Conservation (phyloP, 2,113 vertebrate species). For the Cololabis saira region DNA sequence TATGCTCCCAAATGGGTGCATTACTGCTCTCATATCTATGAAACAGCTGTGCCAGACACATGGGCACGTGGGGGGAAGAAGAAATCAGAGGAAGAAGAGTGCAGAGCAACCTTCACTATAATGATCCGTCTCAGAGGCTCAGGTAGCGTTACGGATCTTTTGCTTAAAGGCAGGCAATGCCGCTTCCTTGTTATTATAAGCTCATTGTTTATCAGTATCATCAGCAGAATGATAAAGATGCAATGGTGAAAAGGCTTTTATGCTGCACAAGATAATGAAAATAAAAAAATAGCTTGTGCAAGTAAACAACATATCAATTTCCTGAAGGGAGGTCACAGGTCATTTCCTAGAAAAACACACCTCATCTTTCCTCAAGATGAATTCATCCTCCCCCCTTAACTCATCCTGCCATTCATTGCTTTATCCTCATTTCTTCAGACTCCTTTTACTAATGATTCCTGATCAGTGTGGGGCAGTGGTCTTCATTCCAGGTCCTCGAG, state of each 20-base stretch:
- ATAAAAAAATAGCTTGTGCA: background rate
- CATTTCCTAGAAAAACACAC: constrained; percentile 32
- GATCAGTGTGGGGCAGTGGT: too few relatives aligned
- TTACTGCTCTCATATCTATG: constrained; percentile 54
- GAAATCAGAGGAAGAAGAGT: constrained; percentile 14
- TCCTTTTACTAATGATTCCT: constrained; percentile 17
- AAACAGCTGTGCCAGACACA: constrained; percentile 62
- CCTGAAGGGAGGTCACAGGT: constrained; percentile 16
- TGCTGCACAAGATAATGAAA: background rate
- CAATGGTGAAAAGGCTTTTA: background rate
- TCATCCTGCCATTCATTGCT: constrained; percentile 14
- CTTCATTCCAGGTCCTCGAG: too few relatives aligned
- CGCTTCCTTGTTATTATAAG: background rate
- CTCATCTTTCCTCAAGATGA: constrained; percentile 33
- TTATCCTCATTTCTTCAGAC: constrained; percentile 8
- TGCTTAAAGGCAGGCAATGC: background rate
- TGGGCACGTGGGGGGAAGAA: background rate
- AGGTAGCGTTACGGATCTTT: background rate
- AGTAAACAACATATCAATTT: constrained; percentile 35
- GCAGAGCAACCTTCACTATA: constrained; percentile 21
- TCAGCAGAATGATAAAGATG: background rate
- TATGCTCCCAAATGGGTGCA: constrained; percentile 45
- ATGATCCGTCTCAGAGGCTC: constrained; percentile 4
- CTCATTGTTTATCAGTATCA: constrained; percentile 15
- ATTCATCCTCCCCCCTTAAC: constrained; percentile 1